These are phyloP conservation scores for Heterotis niloticus DNA, from an alignment of 2,113 vertebrate genomes.

Conservation along the genomic window DNA sequence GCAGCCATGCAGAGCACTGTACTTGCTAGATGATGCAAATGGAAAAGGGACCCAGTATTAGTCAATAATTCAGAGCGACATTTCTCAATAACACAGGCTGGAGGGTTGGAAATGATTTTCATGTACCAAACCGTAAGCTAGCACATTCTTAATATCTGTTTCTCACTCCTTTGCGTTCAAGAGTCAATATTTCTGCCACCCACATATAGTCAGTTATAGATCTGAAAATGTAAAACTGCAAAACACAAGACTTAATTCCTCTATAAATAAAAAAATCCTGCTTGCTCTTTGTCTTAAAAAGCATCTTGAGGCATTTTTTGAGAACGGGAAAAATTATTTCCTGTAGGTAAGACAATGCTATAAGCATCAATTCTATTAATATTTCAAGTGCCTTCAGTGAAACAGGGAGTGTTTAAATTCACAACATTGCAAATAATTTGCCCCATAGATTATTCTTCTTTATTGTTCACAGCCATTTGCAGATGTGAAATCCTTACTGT, in stretches of 20 bases:
- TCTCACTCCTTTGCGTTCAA: neutral
- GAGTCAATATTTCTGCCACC: neutral
- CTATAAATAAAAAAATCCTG: neutral
- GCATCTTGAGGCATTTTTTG: neutral
- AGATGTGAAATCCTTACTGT: neutral
- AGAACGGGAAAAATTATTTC: neutral
- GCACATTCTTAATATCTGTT: neutral
- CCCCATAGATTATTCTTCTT: neutral
- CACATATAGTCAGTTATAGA: neutral
- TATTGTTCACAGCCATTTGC: constrained; percentile 4
- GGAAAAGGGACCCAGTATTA: neutral
- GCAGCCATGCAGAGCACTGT: neutral
- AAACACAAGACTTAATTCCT: neutral
- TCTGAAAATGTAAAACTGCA: neutral
- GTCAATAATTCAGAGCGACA: neutral
- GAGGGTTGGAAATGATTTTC: neutral
- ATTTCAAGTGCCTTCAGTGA: neutral
- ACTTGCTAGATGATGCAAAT: neutral
- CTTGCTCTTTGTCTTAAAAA: neutral
- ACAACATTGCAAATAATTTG: neutral
- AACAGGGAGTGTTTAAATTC: neutral
- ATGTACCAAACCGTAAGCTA: neutral
- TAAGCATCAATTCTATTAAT: neutral
- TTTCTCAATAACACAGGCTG: neutral
- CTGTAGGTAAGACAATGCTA: neutral